Evolutionary conservation across 2,113 vertebrate genomes (phyloP).

Genomic region (Ariopsis seemanni): DNA sequence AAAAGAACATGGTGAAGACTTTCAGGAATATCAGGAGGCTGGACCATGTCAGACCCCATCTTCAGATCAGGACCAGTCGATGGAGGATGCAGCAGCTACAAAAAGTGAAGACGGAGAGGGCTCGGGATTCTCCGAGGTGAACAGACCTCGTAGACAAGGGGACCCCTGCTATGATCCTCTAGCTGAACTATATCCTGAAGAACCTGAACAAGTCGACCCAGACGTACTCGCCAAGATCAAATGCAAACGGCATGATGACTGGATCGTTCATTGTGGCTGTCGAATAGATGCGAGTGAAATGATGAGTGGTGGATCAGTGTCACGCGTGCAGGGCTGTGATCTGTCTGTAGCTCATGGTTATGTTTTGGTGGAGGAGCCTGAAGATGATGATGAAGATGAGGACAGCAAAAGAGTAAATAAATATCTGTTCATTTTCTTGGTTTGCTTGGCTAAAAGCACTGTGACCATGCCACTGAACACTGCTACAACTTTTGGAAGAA

Average conservation of each 20-base stretch:
- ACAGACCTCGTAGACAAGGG: conserved; percentile 54
- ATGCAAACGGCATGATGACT: conserved; percentile 49
- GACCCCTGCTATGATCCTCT: conserved; percentile 38
- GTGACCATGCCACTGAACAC: too few relatives aligned
- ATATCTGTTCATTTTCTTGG: not conserved
- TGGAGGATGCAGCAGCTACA: not conserved
- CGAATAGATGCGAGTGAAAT: conserved; percentile 31
- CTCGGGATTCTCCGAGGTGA: not conserved
- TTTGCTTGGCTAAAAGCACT: not conserved
- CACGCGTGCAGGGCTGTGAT: not conserved
- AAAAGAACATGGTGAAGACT: not conserved
- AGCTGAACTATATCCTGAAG: not conserved
- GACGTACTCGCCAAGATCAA: conserved; percentile 6
- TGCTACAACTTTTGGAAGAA: not conserved
- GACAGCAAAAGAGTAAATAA: conserved; percentile 15
- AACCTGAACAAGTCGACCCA: not conserved
- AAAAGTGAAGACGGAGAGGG: not conserved
- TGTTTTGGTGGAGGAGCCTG: conserved; percentile 74
- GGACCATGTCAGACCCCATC: not conserved
- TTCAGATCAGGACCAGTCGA: not conserved
- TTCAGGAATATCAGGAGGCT: not conserved
- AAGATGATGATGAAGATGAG: conserved; percentile 41
- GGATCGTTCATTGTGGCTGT: conserved; percentile 33
- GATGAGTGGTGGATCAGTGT: not conserved
- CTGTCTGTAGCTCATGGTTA: conserved; percentile 60